Evolutionary conservation across 2,888 invertebrate species (phyloP), one percentile per base, ranked within the genome.

Genomic region (Callyntrura guangdongensis): DNA sequence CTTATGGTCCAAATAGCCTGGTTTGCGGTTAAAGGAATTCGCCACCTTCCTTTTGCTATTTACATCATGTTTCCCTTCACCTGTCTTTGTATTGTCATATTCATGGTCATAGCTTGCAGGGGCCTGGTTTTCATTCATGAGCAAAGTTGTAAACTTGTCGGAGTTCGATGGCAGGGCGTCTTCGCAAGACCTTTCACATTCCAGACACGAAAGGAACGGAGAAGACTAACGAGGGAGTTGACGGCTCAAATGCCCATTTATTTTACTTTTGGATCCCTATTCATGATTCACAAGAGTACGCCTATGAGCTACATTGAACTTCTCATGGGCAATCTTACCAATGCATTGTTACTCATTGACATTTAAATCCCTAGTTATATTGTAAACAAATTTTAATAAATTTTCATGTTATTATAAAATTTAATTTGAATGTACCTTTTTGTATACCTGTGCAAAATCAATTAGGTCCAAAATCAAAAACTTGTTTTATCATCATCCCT

Each of bases 251-350:
- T 59, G 74, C 72, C 85, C 2, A 45, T 86, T 6, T 86, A 86
- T 61, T 86, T 86, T 53, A 86, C 72, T 8, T 86, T 86, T 59
- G 85, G 85, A 0, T 74, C 72, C 1, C 56, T 86, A 36, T 86
- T 86, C 59, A 59, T 36, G 11, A 74, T 86, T 59, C 59, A 59
- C 14, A 72, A 74, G 74, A 74, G 74, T 59, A 86, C 85, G 2
- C 85, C 85, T 4, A 86, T 86, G 85, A 86, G 59, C 36, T 86
- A 86, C 45, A 45, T 86, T 1, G 69, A 86, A 14, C 14, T 86
- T 22, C 45, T 86, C 11, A 74, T 74, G 74, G 74, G 53, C 22
- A 72, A 86, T 45, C 69, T 86, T 17, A 86, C 85, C 6, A 86
- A 86, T 86, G 74, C 53, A 14, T n/a, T 86, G 4, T 45, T 86